These are phyloP conservation scores for Cepphus grylle DNA, from an alignment of 2,113 vertebrate species.

Conservation along the genomic window DNA sequence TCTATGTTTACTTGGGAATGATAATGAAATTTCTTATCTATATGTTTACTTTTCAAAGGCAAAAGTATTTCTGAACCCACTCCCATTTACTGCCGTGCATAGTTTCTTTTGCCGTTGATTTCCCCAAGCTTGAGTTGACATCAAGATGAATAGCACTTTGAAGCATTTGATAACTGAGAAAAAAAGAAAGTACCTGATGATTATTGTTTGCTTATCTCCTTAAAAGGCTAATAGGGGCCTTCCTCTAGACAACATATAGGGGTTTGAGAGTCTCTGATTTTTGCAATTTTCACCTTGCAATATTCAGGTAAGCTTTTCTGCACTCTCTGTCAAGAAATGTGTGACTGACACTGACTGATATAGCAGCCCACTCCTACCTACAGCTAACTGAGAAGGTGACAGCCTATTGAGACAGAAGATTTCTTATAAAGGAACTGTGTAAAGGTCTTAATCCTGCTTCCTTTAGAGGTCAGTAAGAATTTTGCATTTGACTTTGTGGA, in stretches of 20 bases:
- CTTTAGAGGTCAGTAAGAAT: not conserved
- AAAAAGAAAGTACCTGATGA: not conserved
- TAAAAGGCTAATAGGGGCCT: not conserved
- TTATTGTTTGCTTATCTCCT: not conserved
- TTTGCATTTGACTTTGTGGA: conserved; percentile 13
- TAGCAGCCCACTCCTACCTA: not conserved
- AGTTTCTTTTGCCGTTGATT: not conserved
- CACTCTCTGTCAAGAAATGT: not conserved
- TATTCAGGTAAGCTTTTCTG: not conserved
- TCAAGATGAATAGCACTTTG: not conserved
- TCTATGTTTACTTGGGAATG: not conserved
- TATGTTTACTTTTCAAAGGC: not conserved
- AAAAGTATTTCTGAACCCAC: not conserved
- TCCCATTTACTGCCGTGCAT: not conserved
- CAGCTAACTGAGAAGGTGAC: not conserved
- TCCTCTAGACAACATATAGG: not conserved
- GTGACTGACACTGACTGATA: not conserved
- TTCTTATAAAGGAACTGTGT: not conserved
- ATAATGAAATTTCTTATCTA: not conserved
- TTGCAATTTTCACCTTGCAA: not conserved
- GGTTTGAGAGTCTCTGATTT: not conserved
- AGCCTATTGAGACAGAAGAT: not conserved
- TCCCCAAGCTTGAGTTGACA: not conserved
- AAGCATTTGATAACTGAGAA: not conserved
- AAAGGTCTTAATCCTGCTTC: conserved; percentile 37